Percentiles rank a stretch among this genome's conserved stretches.
Evolutionary conservation across 2,113 vertebrate genomes (phyloP).

Genomic region (Bombycilla garrulus): DNA sequence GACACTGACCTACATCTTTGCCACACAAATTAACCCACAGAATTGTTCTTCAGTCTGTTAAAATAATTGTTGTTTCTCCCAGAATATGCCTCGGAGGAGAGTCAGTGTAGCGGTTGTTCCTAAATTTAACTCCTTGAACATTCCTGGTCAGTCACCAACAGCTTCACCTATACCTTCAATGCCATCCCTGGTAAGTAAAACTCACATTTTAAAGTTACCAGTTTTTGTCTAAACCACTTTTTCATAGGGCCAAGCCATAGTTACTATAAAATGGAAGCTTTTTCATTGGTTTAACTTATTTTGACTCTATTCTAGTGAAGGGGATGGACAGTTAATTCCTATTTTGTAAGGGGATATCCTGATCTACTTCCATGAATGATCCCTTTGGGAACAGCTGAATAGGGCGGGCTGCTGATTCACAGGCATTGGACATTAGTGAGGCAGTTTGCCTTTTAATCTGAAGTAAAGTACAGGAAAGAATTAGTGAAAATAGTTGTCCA

Average conservation of each 20-base stretch:
- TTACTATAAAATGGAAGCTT: not conserved
- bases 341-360: not conserved
- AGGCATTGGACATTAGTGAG: not conserved
- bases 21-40: not conserved
- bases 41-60: not conserved
- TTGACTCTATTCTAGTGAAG: not conserved
- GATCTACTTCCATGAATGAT: not conserved
- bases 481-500: not conserved
- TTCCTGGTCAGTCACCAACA: conserved; percentile 84
- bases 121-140: conserved; percentile 93
- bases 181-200: conserved; percentile 83
- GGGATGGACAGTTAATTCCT: not conserved
- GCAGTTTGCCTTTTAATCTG: not conserved
- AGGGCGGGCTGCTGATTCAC: not conserved
- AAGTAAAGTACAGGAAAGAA: not conserved
- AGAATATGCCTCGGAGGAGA: conserved; percentile 93
- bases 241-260: not conserved
- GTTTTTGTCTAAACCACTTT: not conserved
- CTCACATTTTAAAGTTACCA: not conserved
- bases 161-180: conserved; percentile 71
- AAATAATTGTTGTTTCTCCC: not conserved
- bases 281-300: not conserved
- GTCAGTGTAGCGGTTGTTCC: conserved; percentile 98
- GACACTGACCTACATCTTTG: not conserved
- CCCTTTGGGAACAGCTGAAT: not conserved